These are phyloP conservation scores for Enteromius viviparus DNA, from an alignment of 2,797 vertebrate genomes.

Conservation along the genomic window DNA sequence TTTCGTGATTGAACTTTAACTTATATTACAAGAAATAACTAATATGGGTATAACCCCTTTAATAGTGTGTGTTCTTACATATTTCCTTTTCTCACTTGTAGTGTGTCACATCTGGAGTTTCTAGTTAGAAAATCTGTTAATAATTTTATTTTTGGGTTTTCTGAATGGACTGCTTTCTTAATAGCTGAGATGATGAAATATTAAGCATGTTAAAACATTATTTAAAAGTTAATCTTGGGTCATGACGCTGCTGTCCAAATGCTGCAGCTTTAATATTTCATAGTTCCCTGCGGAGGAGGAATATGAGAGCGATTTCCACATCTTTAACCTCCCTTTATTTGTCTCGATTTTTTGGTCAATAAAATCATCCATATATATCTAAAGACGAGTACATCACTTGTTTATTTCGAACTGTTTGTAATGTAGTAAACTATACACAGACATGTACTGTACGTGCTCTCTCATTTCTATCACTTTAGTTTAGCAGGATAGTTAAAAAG, in stretches of 20 bases:
- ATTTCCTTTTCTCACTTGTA: neutral
- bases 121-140: neutral
- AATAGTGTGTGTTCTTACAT: neutral
- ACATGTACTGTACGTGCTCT: neutral
- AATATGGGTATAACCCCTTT: neutral
- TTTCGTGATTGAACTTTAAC: neutral
- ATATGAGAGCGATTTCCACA: constrained; percentile 30
- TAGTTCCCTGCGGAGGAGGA: constrained; percentile 33
- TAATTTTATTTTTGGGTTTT: constrained; percentile 45
- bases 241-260: constrained; percentile 40
- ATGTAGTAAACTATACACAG: neutral
- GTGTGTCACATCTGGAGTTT: neutral
- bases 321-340: constrained; percentile 2
- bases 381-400: neutral
- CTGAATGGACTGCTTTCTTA: constrained; percentile 55
- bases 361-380: neutral
- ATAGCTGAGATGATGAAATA: constrained; percentile 60
- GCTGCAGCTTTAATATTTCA: constrained; percentile 58
- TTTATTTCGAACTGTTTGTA: neutral
- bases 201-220: constrained; percentile 64
- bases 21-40: neutral
- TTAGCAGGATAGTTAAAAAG: neutral
- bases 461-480: neutral
- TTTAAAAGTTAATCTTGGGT: constrained; percentile 60
- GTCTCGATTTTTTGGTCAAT: neutral